phyloP scores from a whole-genome alignment of 1,140 invertebrate genomes.

The Watersipora subatra region DNA sequence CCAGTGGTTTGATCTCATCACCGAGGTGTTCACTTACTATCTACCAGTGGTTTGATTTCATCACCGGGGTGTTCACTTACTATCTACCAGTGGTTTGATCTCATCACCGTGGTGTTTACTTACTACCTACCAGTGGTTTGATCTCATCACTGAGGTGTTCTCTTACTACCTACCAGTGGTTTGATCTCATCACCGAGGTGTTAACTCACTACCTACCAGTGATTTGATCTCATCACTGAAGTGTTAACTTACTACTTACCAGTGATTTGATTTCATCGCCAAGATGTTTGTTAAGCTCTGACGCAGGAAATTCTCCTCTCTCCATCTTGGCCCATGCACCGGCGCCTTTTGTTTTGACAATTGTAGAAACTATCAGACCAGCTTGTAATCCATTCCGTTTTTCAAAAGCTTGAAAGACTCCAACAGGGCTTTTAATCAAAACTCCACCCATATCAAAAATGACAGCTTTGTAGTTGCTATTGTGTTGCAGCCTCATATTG shows the following conservation, averaged over 20 bases:
- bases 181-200: too few relatives aligned
- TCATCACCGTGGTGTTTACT: slow-evolving; percentile 26
- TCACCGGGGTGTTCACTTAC: slow-evolving; percentile 19
- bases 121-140: too few relatives aligned
- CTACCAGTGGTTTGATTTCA: slow-evolving; percentile 15
- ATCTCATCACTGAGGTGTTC: too few relatives aligned
- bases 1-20: slow-evolving; percentile 17
- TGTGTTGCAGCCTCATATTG: neutral
- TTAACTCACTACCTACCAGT: too few relatives aligned
- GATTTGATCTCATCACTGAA: too few relatives aligned
- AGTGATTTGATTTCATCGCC: slow-evolving; percentile 19
- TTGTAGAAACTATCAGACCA: slow-evolving; percentile 19
- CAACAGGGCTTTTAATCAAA: slow-evolving; percentile 28
- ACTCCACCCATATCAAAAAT: slow-evolving; percentile 43
- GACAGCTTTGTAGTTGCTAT: slow-evolving; percentile 36
- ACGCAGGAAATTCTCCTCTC: slow-evolving; percentile 22
- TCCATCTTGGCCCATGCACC: slow-evolving; percentile 31
- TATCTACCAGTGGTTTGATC: slow-evolving; percentile 9
- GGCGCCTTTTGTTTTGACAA: slow-evolving; percentile 21
- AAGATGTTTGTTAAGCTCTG: slow-evolving; percentile 29
- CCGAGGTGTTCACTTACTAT: slow-evolving; percentile 19
- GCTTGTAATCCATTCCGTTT: slow-evolving; percentile 13
- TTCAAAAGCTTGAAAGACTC: slow-evolving; percentile 32
- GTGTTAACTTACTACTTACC: neutral
- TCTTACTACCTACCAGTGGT: too few relatives aligned